These are phyloP conservation scores for Onchidella celtica DNA, from an alignment of 2,888 invertebrate genomes.

Conservation along the genomic window DNA sequence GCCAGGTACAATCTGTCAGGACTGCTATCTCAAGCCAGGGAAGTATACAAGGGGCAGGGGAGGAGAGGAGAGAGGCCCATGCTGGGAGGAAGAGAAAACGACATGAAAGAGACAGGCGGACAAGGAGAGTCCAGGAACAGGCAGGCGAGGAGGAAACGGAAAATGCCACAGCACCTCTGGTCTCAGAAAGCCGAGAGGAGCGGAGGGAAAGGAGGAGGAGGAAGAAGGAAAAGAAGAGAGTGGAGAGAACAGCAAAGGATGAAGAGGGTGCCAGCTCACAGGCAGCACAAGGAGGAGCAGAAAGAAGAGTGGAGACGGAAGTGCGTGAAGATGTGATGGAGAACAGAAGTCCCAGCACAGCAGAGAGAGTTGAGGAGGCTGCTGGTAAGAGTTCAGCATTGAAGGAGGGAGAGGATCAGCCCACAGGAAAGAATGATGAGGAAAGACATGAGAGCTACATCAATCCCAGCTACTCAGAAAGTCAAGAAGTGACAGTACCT, in stretches of 20 bases:
- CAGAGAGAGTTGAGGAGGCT: background rate
- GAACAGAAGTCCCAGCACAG: too few relatives aligned
- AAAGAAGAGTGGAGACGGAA: too few relatives aligned
- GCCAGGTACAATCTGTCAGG: background rate
- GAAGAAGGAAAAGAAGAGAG: slow-evolving; percentile 26
- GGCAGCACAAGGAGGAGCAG: background rate
- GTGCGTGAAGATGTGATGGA: too few relatives aligned
- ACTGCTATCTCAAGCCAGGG: background rate
- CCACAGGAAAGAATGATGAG: background rate
- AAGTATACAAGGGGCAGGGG: background rate
- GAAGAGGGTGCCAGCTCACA: background rate
- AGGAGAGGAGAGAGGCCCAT: background rate
- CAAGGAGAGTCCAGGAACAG: background rate
- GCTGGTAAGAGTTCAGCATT: too few relatives aligned
- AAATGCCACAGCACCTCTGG: background rate
- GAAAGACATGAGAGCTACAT: slow-evolving; percentile 10
- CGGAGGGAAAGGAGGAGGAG: slow-evolving; percentile 20
- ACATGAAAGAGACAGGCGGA: background rate
- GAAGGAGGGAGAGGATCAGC: background rate
- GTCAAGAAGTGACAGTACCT: background rate
- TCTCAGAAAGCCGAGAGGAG: slow-evolving; percentile 8
- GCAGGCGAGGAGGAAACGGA: background rate
- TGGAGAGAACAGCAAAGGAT: background rate
- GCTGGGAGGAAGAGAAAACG: slow-evolving; percentile 30
- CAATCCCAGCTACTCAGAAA: slow-evolving; percentile 14